Percentiles rank a stretch among this genome's conserved stretches.
Conservation (phyloP, 2,113 vertebrate genomes). For the Sterrhoptilus dennistouni region DNA sequence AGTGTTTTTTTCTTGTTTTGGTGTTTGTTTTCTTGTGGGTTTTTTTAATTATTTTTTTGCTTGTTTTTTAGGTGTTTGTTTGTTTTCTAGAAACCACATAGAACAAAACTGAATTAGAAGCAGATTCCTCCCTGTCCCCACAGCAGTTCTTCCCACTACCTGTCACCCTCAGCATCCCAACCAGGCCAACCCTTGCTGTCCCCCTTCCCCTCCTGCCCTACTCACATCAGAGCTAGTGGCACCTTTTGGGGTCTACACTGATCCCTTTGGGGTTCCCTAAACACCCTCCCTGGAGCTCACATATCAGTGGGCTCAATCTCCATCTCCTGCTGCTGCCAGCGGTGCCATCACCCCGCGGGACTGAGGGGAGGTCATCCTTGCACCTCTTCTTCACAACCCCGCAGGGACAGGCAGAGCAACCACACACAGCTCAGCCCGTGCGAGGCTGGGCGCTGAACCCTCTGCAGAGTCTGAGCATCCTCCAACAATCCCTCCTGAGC, state of each 20-base stretch:
- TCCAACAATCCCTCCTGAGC: not conserved
- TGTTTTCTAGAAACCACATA: not conserved
- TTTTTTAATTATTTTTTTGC: not conserved
- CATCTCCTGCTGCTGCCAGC: not conserved
- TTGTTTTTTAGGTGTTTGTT: no score
- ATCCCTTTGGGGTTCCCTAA: not conserved
- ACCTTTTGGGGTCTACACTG: not conserved
- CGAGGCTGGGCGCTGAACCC: not conserved
- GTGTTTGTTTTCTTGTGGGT: no score
- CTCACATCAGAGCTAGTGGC: not conserved
- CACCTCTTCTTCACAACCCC: not conserved
- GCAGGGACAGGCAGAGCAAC: not conserved
- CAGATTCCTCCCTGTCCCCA: not conserved
- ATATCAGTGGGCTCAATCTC: not conserved
- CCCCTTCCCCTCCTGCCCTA: not conserved
- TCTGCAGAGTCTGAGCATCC: not conserved
- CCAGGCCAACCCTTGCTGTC: not conserved
- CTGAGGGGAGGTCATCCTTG: not conserved
- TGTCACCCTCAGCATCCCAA: not conserved
- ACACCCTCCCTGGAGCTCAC: not conserved
- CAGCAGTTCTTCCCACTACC: accelerated
- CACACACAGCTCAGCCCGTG: not conserved
- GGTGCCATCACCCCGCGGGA: not conserved
- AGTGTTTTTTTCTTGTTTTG: no score
- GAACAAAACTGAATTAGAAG: not conserved